phyloP scores from a whole-genome alignment of 2,888 invertebrate genomes.

The Mesorhabditis belari region DNA sequence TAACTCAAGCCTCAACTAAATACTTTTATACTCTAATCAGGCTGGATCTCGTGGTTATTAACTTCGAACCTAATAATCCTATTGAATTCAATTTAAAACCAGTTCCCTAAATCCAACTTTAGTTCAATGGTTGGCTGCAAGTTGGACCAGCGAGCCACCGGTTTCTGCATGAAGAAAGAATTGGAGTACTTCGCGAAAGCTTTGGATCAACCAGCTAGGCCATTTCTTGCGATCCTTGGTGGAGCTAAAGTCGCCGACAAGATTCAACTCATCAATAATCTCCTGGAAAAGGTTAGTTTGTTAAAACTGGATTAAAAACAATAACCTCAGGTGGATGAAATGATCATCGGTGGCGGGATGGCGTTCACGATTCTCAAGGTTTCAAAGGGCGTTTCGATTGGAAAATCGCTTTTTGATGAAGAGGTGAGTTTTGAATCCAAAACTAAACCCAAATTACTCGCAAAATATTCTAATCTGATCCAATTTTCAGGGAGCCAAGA shows the following conservation, averaged over 20 bases:
- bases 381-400: conserved; percentile 85
- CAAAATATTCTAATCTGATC: no score
- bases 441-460: conserved; percentile 65
- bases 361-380: conserved; percentile 96
- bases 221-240: conserved; percentile 95
- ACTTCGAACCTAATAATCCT: no score
- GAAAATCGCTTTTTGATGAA: conserved; percentile 84
- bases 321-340: conserved; percentile 70
- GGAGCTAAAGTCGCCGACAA: conserved; percentile 99
- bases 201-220: conserved; percentile 85
- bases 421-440: conserved; percentile 58
- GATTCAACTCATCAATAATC: conserved; percentile 91
- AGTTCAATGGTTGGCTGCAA: conserved; percentile 97
- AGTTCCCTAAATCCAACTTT: conserved; percentile 12
- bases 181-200: conserved; percentile 94
- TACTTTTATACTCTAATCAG: no score
- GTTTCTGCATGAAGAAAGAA: conserved; percentile 92
- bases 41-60: no score
- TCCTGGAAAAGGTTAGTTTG: conserved; percentile 75
- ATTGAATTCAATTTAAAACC: no score
- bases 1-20: no score
- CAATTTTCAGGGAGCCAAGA: conserved; percentile 78
- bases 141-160: conserved; percentile 81
- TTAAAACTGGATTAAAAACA: not conserved
- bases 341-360: conserved; percentile 99